Percentiles rank a stretch among this genome's conserved stretches.
These are phyloP conservation scores for Drosophila nebulosa DNA, from an alignment of 1,140 invertebrate species.

Conservation along the genomic window DNA sequence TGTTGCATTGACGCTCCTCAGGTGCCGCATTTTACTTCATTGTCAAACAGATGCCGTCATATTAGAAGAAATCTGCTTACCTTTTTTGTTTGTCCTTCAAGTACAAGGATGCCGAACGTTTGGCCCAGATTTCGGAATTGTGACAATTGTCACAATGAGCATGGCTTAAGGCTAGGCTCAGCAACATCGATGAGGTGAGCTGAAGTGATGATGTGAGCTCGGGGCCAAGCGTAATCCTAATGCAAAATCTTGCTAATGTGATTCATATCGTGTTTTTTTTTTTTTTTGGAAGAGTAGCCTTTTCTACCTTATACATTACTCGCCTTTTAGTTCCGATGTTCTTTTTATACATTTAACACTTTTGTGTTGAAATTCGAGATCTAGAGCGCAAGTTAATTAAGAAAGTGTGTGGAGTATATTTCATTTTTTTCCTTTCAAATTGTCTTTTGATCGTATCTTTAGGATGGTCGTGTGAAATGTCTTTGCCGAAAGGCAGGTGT, in stretches of 20 bases:
- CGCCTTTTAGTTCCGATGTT: constrained; percentile 26
- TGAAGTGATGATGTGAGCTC: constrained; percentile 21
- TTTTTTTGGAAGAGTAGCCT: background rate
- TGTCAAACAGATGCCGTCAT: constrained; percentile 72
- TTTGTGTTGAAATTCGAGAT: constrained; percentile 55
- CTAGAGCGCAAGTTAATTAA: constrained; percentile 45
- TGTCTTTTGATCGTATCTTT: background rate
- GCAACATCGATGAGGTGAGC: constrained; percentile 30
- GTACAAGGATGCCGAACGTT: constrained; percentile 50
- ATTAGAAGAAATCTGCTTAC: constrained; percentile 78
- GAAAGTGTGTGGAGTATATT: constrained; percentile 20
- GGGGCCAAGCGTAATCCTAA: constrained; percentile 56
- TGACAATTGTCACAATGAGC: constrained; percentile 64
- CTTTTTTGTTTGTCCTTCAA: constrained; percentile 55
- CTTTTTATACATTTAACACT: constrained; percentile 56
- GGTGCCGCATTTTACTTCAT: constrained; percentile 24
- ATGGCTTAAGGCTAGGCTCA: constrained; percentile 17
- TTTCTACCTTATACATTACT: background rate
- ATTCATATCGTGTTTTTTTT: constrained; percentile 45
- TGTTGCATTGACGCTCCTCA: background rate
- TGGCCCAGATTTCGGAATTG: constrained; percentile 51
- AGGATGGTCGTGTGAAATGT: constrained; percentile 4
- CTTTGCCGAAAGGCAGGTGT: background rate
- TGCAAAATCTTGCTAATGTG: constrained; percentile 73
- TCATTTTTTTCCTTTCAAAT: background rate